phyloP scores from a whole-genome alignment of 2,888 invertebrate species.

The Ochropleura leucogaster region DNA sequence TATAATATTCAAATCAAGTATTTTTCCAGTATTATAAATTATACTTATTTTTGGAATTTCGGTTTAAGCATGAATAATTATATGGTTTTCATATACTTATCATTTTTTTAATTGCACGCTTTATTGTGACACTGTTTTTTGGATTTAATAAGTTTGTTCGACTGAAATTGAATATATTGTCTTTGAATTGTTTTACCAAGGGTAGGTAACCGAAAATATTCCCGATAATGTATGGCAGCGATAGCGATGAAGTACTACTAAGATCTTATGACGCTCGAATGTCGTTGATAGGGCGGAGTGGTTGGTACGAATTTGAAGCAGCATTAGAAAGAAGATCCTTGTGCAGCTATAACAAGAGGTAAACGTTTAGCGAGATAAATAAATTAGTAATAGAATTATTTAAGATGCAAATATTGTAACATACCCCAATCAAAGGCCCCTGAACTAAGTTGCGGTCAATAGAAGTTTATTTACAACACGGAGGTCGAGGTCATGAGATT shows the following conservation, averaged over 20 bases:
- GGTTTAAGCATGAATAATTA: slow-evolving; percentile 23
- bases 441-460: slow-evolving; percentile 25
- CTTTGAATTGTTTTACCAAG: slow-evolving; percentile 33
- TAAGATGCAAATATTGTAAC: slow-evolving; percentile 30
- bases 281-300: neutral
- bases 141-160: slow-evolving; percentile 46
- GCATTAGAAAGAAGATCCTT: neutral
- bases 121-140: slow-evolving; percentile 52
- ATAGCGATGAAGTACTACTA: slow-evolving; percentile 35
- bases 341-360: neutral
- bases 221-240: slow-evolving; percentile 54
- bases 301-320: neutral
- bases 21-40: slow-evolving; percentile 69
- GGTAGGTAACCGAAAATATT: slow-evolving; percentile 33
- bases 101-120: slow-evolving; percentile 47
- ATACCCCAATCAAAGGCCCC: slow-evolving; percentile 17
- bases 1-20: slow-evolving; percentile 49
- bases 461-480: slow-evolving; percentile 43
- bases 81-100: slow-evolving; percentile 27
- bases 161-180: slow-evolving; percentile 46
- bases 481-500: slow-evolving; percentile 35
- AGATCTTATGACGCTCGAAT: neutral
- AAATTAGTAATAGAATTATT: slow-evolving; percentile 41
- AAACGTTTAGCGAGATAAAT: slow-evolving; percentile 21
- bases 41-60: slow-evolving; percentile 36